phyloP scores from a whole-genome alignment of 2,888 invertebrate genomes.

The Drosophila neotestacea region DNA sequence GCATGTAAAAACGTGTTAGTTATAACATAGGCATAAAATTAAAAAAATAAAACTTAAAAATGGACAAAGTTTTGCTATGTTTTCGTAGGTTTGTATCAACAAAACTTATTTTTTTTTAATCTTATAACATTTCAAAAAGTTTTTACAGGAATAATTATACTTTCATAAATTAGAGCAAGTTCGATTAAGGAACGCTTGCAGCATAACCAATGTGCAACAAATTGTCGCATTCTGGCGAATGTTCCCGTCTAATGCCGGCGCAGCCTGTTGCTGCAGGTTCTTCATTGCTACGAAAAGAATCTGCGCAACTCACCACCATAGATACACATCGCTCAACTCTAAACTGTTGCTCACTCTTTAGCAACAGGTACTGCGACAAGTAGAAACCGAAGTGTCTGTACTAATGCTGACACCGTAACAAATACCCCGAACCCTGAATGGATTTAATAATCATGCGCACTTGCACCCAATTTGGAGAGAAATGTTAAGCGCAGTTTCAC shows the following conservation, averaged over 20 bases:
- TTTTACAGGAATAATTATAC: too few species aligned
- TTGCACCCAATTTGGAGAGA: conserved; percentile 9
- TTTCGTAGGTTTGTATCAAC: too few species aligned
- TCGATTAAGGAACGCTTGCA: not conserved
- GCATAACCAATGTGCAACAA: not conserved
- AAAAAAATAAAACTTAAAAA: too few species aligned
- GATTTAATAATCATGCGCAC: conserved; percentile 47
- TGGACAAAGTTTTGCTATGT: too few species aligned
- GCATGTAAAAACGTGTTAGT: too few species aligned
- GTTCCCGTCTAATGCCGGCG: conserved; percentile 37
- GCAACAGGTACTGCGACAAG: conserved; percentile 78
- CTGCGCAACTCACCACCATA: conserved; percentile 62
- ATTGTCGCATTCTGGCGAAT: conserved; percentile 42
- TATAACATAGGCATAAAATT: too few species aligned
- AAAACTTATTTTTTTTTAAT: too few species aligned
- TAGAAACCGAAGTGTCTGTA: conserved; percentile 12
- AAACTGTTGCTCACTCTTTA: conserved; percentile 82
- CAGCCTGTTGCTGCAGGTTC: conserved; percentile 72
- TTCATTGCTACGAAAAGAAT: conserved; percentile 12
- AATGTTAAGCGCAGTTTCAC: conserved; percentile 12
- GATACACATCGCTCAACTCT: conserved; percentile 43
- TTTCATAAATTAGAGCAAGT: too few species aligned
- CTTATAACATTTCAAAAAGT: too few species aligned
- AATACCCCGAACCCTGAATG: conserved; percentile 14
- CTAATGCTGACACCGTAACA: conserved; percentile 10